Conservation (phyloP, 2,113 vertebrate species). For the Amphiprion ocellaris region DNA sequence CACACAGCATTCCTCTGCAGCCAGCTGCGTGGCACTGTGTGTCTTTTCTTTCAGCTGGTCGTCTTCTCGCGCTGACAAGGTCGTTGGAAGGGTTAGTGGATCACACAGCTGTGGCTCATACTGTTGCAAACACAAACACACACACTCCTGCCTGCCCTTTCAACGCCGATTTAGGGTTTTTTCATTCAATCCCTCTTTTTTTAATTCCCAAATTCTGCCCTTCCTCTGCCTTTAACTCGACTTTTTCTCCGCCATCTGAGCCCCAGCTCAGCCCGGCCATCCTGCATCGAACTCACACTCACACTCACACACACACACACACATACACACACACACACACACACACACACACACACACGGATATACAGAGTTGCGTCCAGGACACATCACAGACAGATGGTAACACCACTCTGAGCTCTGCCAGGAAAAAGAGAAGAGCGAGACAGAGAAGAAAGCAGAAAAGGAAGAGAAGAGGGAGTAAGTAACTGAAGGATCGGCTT, state of each 20-base stretch:
- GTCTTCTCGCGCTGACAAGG: conserved; percentile 49
- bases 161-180: not conserved
- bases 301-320: conserved; percentile 18
- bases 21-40: conserved; percentile 64
- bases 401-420: conserved; percentile 65
- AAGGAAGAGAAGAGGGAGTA: conserved; percentile 64
- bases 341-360: conserved; percentile 20
- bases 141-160: conserved; percentile 22
- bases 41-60: conserved; percentile 66
- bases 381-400: conserved; percentile 74
- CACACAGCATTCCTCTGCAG: conserved; percentile 24
- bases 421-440: conserved; percentile 78
- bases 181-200: conserved; percentile 12
- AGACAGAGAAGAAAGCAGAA: conserved; percentile 62
- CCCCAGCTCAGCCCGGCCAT: conserved; percentile 76
- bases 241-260: conserved; percentile 34
- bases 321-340: conserved; percentile 23
- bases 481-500: conserved; percentile 31
- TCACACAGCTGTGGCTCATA: conserved; percentile 68
- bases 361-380: conserved; percentile 37
- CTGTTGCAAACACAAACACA: conserved; percentile 47
- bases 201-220: conserved; percentile 3
- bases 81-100: conserved; percentile 61
- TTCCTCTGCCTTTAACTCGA: conserved; percentile 9
- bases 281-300: conserved; percentile 44